A percentile compares a stretch with the other conserved stretches of the same genome.
Evolutionary conservation across 2,797 vertebrate genomes (phyloP).

Genomic region (Acridotheres tristis): DNA sequence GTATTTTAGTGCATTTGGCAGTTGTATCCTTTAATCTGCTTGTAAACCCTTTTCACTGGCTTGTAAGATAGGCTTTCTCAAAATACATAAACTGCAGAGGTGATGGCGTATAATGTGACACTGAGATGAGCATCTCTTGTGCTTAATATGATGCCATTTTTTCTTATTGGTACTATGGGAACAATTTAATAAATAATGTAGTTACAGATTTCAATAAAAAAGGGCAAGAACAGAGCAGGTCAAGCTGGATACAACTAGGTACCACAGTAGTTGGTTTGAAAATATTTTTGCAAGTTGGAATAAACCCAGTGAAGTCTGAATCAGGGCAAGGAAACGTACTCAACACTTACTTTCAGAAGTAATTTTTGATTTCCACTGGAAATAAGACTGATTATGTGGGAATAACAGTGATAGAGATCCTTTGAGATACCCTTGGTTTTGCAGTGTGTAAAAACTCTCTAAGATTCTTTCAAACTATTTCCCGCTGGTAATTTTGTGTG

Average conservation of each 20-base stretch:
- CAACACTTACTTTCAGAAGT: background rate
- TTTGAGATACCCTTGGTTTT: background rate
- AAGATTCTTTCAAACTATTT: background rate
- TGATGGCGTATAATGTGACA: background rate
- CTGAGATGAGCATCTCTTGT: background rate
- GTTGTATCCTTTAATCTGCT: constrained; percentile 58
- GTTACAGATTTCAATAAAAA: background rate
- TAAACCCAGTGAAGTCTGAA: background rate
- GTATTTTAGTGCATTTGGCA: background rate
- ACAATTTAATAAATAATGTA: background rate
- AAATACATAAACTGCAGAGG: background rate
- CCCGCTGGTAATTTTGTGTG: background rate
- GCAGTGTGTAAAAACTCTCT: background rate
- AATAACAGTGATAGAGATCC: background rate
- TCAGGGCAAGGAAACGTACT: background rate
- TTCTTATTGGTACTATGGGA: background rate
- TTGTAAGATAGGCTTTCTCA: background rate
- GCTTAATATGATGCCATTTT: background rate
- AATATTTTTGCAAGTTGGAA: background rate
- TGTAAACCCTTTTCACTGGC: constrained; percentile 18
- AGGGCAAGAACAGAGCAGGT: background rate
- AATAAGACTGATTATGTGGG: background rate
- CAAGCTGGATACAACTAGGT: background rate
- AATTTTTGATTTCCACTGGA: background rate
- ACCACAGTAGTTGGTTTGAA: background rate